Evolutionary conservation across 2,888 invertebrate species (phyloP).

Genomic region (Beris morrisii): DNA sequence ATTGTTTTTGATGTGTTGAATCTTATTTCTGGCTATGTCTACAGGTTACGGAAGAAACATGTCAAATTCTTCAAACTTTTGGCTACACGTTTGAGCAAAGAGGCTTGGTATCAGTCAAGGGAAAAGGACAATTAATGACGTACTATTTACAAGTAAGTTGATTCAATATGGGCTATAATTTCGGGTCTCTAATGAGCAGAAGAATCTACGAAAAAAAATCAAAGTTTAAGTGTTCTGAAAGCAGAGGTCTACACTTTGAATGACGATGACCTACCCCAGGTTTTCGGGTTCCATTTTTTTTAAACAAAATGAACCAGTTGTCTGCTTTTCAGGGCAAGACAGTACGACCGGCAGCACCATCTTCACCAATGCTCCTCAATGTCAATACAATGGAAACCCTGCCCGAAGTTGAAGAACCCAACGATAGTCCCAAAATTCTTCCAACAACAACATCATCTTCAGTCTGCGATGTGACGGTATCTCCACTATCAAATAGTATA

Average conservation of each 20-base stretch:
- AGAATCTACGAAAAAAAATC: no score
- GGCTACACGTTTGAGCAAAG: slow-evolving; percentile 93
- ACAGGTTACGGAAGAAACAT: slow-evolving; percentile 94
- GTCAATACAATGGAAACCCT: slow-evolving; percentile 53
- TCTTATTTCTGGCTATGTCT: slow-evolving; percentile 1
- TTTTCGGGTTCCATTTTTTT: no score
- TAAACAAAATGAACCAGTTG: background rate
- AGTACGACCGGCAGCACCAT: slow-evolving; percentile 37
- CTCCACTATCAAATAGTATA: background rate
- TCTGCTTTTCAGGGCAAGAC: slow-evolving; percentile 34
- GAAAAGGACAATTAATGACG: slow-evolving; percentile 95
- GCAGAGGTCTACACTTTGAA: no score
- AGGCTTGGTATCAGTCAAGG: slow-evolving; percentile 93
- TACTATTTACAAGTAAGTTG: slow-evolving; percentile 77
- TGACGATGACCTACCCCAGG: no score
- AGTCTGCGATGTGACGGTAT: background rate
- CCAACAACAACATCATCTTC: slow-evolving; percentile 33
- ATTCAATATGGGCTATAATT: no score
- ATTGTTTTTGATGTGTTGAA: background rate
- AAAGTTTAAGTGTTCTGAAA: no score
- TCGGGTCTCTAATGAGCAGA: no score
- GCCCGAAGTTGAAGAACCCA: slow-evolving; percentile 56
- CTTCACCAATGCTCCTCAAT: slow-evolving; percentile 42
- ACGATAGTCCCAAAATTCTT: slow-evolving; percentile 46
- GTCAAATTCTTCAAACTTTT: slow-evolving; percentile 82